These are phyloP conservation scores for Drosophila meridiana DNA, from an alignment of 2,888 invertebrate species.

Conservation along the genomic window DNA sequence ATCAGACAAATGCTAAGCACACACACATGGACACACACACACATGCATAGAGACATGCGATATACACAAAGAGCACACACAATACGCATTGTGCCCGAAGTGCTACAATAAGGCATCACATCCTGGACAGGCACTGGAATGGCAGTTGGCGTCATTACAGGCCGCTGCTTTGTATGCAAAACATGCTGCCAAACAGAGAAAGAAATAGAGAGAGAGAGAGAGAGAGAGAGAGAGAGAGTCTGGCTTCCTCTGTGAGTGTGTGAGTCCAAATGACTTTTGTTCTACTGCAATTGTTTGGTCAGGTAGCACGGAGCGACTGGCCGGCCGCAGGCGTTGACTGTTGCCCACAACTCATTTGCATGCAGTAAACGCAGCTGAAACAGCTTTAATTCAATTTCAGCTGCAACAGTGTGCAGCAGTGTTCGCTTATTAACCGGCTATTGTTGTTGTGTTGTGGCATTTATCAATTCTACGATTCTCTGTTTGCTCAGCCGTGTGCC, in stretches of 20 bases:
- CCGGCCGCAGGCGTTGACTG: conserved; percentile 58
- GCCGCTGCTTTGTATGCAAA: conserved; percentile 71
- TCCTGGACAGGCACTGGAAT: conserved; percentile 45
- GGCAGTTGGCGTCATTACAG: conserved; percentile 52
- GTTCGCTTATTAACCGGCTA: conserved; percentile 67
- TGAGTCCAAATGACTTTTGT: conserved; percentile 67
- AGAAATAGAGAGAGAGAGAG: conserved; percentile 30
- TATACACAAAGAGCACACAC: conserved; percentile 25
- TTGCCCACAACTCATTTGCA: conserved; percentile 69
- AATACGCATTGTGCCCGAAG: conserved; percentile 48
- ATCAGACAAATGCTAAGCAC: conserved; percentile 8
- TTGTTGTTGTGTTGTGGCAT: conserved; percentile 66
- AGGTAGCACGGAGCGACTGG: conserved; percentile 34
- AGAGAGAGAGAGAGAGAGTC: conserved; percentile 36
- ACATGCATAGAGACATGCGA: neutral
- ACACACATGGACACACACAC: neutral
- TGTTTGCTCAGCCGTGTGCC: conserved; percentile 26
- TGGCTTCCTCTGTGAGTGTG: conserved; percentile 12
- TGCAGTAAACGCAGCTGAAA: conserved; percentile 65
- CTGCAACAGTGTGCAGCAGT: conserved; percentile 27
- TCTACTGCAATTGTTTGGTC: conserved; percentile 64
- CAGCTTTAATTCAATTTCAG: conserved; percentile 75
- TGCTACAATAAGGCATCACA: conserved; percentile 62
- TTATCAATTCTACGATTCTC: conserved; percentile 3
- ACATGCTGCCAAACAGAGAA: conserved; percentile 54